These are phyloP conservation scores for Dynastes tityus DNA, from an alignment of 2,888 invertebrate species.

Conservation along the genomic window DNA sequence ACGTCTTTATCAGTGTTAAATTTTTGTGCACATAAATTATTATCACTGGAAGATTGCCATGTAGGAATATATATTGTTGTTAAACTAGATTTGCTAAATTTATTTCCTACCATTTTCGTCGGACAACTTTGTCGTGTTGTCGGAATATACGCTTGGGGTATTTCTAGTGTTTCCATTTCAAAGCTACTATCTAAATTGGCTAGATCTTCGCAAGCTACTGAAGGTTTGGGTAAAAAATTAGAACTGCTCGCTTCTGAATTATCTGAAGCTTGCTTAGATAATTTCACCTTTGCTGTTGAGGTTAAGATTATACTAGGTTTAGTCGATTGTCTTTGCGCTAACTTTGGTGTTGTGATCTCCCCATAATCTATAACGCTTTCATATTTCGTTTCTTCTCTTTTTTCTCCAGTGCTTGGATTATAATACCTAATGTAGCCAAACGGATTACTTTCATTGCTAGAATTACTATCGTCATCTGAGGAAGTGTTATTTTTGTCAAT, in stretches of 20 bases:
- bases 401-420: constrained; percentile 71
- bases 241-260: constrained; percentile 78
- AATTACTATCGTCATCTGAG: constrained; percentile 69
- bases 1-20: constrained; percentile 21
- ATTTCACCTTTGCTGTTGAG: constrained; percentile 71
- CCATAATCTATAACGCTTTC: constrained; percentile 74
- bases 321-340: constrained; percentile 55
- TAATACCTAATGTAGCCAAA: constrained; percentile 81
- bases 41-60: constrained; percentile 70
- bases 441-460: constrained; percentile 76
- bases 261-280: constrained; percentile 68
- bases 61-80: constrained; percentile 74
- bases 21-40: constrained; percentile 61
- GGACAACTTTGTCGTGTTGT: constrained; percentile 77
- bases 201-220: constrained; percentile 79
- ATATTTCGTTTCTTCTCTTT: constrained; percentile 68
- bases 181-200: constrained; percentile 77
- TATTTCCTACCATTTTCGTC: constrained; percentile 75
- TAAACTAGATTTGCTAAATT: constrained; percentile 73
- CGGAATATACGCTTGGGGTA: constrained; percentile 55
- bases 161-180: constrained; percentile 67
- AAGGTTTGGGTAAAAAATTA: constrained; percentile 72
- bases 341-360: constrained; percentile 52
- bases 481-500: constrained; percentile 64
- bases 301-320: constrained; percentile 70